Base-by-base conservation (phyloP, 2,797 vertebrate genomes). In the Chelonia mydas region DNA sequence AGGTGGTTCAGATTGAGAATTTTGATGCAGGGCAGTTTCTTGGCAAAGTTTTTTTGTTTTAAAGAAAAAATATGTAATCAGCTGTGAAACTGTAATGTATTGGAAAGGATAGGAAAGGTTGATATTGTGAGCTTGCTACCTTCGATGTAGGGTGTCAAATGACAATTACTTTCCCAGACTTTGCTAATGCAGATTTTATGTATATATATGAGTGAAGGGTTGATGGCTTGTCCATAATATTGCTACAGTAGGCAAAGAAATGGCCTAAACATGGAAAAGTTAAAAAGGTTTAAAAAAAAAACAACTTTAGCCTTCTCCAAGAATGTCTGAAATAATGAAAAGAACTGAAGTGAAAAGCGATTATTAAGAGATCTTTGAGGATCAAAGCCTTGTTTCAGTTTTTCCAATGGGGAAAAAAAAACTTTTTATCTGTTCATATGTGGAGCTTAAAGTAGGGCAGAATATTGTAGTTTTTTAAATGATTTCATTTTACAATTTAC, bases 401-500 rank as follows among this genome's bases (percentile, higher is more conserved):
- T 97, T 97, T 95, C 95, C 97, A 92, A 51, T 90, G 89, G 96
- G 15, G 19, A 5, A 77, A 81, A 95, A 94, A 96, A 97, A 97
- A 96, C 81, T 96, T 97, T 96, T 93, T 96, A 96, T 98, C 97
- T 98, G 97, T 97, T 98, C 98, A 97, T 96, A 68, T 94, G 96
- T 82, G 89, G 97, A 96, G 95, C 97, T 98, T 96, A 98, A 98
- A 98, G 98, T 97, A 98, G 97, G 97, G 96, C 97, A 97, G 97
- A 96, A 97, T 90, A 96, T 97, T 98, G 96, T 98, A 96, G 95
- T 95, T 91, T 88, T 72, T 94, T 53, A 95, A 96, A 97, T 93
- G 84, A 97, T 97, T 97, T 98, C 98, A 96, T 98, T 98, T 98
- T 97, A 96, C 95, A 97, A 97, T 98, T 97, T 97, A 90, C 98